Evolutionary conservation across 2,113 vertebrate genomes (phyloP).

Genomic region (Fregetta grallaria): DNA sequence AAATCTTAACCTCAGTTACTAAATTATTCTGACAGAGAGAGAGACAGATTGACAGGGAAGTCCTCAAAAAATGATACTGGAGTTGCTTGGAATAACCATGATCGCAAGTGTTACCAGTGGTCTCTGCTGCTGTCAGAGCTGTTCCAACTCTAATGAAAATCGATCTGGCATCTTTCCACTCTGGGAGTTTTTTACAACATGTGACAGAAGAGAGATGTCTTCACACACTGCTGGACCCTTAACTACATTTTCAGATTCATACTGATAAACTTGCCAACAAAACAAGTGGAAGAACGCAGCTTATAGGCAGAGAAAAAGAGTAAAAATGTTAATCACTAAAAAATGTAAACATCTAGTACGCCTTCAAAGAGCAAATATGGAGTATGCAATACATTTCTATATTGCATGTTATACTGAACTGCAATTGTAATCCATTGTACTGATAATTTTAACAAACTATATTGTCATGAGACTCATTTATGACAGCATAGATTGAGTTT

Average conservation of each 20-base stretch:
- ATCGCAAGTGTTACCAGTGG: background rate
- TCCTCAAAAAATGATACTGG: background rate
- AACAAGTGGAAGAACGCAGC: background rate
- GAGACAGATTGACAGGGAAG: background rate
- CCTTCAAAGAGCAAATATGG: background rate
- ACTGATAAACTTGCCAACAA: background rate
- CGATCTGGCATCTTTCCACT: background rate
- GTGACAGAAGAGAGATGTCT: background rate
- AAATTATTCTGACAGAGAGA: background rate
- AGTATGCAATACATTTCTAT: background rate
- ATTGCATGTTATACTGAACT: background rate
- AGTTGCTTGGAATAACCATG: background rate
- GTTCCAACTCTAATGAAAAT: conserved; percentile 4
- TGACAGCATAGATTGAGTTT: background rate
- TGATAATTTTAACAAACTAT: background rate
- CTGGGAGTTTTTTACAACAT: background rate
- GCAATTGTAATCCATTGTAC: background rate
- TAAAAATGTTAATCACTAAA: background rate
- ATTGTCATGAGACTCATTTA: background rate
- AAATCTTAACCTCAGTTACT: background rate
- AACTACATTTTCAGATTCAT: background rate
- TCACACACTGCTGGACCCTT: background rate
- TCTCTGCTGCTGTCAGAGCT: background rate
- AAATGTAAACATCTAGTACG: background rate
- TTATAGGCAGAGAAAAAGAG: background rate